Conservation (phyloP, 1,140 invertebrate genomes). For the Eumeta japonica region DNA sequence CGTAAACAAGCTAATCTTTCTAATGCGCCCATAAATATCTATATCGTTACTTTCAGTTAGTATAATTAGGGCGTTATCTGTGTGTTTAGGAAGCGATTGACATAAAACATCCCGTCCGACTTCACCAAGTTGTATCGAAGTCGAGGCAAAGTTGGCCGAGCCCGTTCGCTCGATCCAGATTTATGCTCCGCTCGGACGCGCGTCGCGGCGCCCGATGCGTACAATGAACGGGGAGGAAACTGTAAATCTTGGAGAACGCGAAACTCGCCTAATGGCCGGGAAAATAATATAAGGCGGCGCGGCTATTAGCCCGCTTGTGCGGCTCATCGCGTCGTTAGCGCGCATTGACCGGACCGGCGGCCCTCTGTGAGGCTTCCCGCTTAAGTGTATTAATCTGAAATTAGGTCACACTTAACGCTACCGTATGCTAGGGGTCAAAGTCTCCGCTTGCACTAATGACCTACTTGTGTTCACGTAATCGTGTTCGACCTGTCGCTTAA, state of each 20-base stretch:
- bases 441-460: background rate
- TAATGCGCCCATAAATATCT: background rate
- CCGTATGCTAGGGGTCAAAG: constrained; percentile 42
- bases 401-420: constrained; percentile 50
- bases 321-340: constrained; percentile 19
- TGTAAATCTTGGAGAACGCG: constrained; percentile 50
- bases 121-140: background rate
- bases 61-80: background rate
- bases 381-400: constrained; percentile 55
- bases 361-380: constrained; percentile 54
- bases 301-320: constrained; percentile 30
- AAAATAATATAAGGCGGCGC: constrained; percentile 39
- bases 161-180: constrained; percentile 47
- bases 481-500: background rate
- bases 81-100: no score
- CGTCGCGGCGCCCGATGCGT: constrained; percentile 34
- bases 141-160: constrained; percentile 19
- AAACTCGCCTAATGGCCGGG: constrained; percentile 46
- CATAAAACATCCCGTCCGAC: background rate
- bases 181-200: constrained; percentile 33
- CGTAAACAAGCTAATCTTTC: background rate
- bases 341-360: constrained; percentile 13
- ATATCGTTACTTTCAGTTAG: background rate
- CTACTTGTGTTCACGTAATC: background rate
- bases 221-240: constrained; percentile 55